Conservation (phyloP, 2,797 vertebrate species). For the Threskiornis aethiopicus region DNA sequence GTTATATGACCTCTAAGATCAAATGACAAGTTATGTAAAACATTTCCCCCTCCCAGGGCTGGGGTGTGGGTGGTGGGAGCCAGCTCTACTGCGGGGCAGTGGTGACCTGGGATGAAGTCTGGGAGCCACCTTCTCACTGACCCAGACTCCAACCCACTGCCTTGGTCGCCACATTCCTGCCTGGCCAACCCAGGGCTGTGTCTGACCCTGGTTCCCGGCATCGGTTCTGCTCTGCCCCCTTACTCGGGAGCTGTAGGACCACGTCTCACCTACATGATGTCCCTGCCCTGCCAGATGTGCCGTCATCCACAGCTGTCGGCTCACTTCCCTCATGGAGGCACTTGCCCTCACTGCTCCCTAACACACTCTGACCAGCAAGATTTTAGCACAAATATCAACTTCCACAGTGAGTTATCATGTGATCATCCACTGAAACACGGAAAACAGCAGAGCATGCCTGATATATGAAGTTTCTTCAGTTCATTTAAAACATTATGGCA, state of each 20-base stretch:
- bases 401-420: rapidly evolving
- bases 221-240: rapidly evolving
- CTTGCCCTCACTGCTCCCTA: background rate
- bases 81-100: rapidly evolving
- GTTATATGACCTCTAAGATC: background rate
- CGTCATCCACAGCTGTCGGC: rapidly evolving
- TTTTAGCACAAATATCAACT: background rate
- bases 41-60: rapidly evolving
- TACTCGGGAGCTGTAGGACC: background rate
- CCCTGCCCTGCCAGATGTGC: rapidly evolving
- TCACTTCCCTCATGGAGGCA: background rate
- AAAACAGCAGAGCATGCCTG: background rate
- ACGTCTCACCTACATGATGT: rapidly evolving
- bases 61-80: rapidly evolving
- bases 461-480: background rate
- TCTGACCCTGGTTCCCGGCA: background rate
- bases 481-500: background rate
- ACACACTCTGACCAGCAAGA: background rate
- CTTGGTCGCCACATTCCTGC: background rate
- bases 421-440: background rate
- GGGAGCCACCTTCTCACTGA: background rate
- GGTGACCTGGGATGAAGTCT: background rate
- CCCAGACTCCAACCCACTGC: background rate
- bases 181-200: rapidly evolving
- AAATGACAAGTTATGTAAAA: background rate